Evolutionary conservation across 2,113 vertebrate genomes (phyloP), one percentile per base, ranked within the genome.

Genomic region (Orycteropus afer): DNA sequence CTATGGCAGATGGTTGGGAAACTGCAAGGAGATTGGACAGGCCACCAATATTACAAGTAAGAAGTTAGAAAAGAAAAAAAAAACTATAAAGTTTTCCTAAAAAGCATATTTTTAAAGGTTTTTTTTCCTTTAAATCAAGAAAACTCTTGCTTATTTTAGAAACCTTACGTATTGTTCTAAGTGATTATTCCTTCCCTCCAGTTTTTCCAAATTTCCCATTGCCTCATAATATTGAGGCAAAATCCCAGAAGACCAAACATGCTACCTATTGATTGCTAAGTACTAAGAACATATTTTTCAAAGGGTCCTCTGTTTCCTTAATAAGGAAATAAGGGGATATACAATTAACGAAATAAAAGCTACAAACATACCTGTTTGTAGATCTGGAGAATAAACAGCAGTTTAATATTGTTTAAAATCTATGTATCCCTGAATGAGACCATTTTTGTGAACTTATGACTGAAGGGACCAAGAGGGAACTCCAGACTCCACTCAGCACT

Each of bases 1-100:
- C 98, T 37, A 98, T 98, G 98, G 99, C 97, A 0, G 99, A 99
- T 0, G 99, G 99, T 29, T 99, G 99, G 99, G 98, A 99, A 74
- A 99, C 99, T 0, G 98, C 99, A 0, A 97, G 99, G 53, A 98
- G 99, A 86, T 94, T 98, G 95, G 98, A 99, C 97, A 77, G 99
- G 79, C 99, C 99, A 7, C 97, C 96, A 10, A 57, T 98, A 18
- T 96, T 99, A 84, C 90, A 98, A 98, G 99, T 99, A 92, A 96
- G 73, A 37, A 3, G 3, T 5, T 77, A 5, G 2, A 55, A 20
- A 69, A n/a, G n/a, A 71, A 40, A 71, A 40, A 71, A 40, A 37
- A 40, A 20, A 22, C 55, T 57, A 40, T 40, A 71, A 15, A 1
- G 5, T 22, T 18, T 84, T 89, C n/a, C 57, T 40, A 20, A 14